Base-by-base conservation (phyloP, 2,113 vertebrate genomes). In the Takifugu flavidus region DNA sequence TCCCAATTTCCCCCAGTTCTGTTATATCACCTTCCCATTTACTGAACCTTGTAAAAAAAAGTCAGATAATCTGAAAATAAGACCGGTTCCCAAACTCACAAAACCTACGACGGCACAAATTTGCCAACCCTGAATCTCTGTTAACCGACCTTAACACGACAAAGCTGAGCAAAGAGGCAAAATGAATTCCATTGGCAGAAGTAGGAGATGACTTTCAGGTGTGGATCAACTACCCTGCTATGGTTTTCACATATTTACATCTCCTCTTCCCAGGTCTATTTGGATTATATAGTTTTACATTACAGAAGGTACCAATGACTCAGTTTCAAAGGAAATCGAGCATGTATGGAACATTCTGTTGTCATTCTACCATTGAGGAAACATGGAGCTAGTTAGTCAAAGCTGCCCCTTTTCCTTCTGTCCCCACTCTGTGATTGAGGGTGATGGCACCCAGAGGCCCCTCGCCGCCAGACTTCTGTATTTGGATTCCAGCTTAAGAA, bases 401-500 rank as follows among this genome's bases (percentile, higher is more conserved):
- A 68, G 31, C 64, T 64, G 53, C 52, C 67, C 59, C 34, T 66
- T 59, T 53, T 67, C 54, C 52, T 49, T 67, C 47, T 62, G 67
- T 50, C 74, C 43, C 34, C 54, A 64, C 47, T 51, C 47, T 51
- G 45, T 59, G 28, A 2, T 63, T 34, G 34, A 50, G 59, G 56
- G 59, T 70, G 47, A 70, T 46, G 54, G 56, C 58, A 55, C 43
- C 13, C 4, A 11, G 59, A 5, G 13, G 25, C 46, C 45, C 49
- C 39, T 60, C 58, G 34, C 4, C 54, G 44, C 67, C 58, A 8
- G 63, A 62, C 42, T 20, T 20, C 20, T 56, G 62, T 26, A 53
- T 70, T 77, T 62, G 62, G 53, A 56, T 64, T 74, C 65, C 52
- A 62, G 26, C 54, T 57, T 56, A 14, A 70, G 58, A n/a, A 68